Base-by-base conservation (phyloP, 2,888 invertebrate genomes). In the Clostera curtula region DNA sequence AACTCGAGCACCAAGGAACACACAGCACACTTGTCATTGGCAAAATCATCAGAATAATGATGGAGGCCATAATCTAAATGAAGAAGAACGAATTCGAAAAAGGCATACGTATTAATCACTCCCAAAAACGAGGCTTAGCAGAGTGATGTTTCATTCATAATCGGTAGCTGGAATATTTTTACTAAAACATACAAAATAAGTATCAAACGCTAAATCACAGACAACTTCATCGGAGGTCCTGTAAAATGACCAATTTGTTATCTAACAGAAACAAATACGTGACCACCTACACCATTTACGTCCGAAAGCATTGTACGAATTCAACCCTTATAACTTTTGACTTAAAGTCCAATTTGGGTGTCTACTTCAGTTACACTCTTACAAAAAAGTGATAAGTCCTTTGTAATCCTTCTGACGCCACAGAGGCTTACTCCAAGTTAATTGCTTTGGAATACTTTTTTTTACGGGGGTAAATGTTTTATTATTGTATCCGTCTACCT, bases 361-460 rank as follows among this genome's bases (percentile, higher is more conserved):
- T 15, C 10, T 7, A 3, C 9, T 23, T 15, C 9, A 15, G 15
- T 14, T 31, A 31, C 12, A 33, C 29, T 41, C 30, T 30, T 36
- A 64, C 60, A 72, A 73, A 76, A 76, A 72, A 66, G 70, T 72
- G 75, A 75, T 79, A 80, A 76, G 68, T 75, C 73, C 68, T 67
- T 74, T 77, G 77, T 80, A 77, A 82, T 79, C 76, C 70, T 59
- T 51, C 72, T 79, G 82, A 82, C 82, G 82, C 82, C 82, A 79
- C 51, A 43, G 66, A 65, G 70, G 70, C 68, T 77, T 64, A 77
- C 60, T 64, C 56, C 47, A 53, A 71, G 68, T 77, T 83, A 82
- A 83, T 83, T 82, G 80, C 74, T 76, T 77, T 57, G 62, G 62
- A 73, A 69, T 64, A 36, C 52, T 59, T 69, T 74, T 73, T 73